Conservation (phyloP, 2,888 invertebrate genomes). For the Camptogramma bilineatum region DNA sequence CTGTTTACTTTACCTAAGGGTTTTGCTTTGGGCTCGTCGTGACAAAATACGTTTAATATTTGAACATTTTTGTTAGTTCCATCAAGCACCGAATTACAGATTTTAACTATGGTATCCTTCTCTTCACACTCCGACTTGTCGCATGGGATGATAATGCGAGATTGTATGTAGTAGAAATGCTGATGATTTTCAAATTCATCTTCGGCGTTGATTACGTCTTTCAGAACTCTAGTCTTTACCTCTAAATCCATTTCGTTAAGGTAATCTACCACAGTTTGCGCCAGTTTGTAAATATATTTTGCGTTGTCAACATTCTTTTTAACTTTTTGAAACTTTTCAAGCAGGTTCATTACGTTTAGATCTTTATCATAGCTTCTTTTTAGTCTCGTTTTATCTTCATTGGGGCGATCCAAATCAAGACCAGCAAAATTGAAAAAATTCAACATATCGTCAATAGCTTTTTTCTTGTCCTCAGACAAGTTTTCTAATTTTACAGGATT, state of each 20-base stretch:
- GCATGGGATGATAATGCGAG: constrained; percentile 62
- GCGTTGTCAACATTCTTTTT: constrained; percentile 64
- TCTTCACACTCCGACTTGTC: constrained; percentile 60
- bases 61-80: constrained; percentile 69
- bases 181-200: constrained; percentile 65
- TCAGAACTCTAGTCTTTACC: constrained; percentile 60
- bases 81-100: constrained; percentile 84
- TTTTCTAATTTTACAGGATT: constrained; percentile 31
- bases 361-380: constrained; percentile 68
- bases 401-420: constrained; percentile 48
- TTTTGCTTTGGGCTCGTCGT: constrained; percentile 59
- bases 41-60: constrained; percentile 81
- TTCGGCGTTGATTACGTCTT: constrained; percentile 65
- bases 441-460: constrained; percentile 75
- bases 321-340: constrained; percentile 61
- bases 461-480: constrained; percentile 69
- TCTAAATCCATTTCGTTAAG: constrained; percentile 67
- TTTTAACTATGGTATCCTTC: constrained; percentile 66
- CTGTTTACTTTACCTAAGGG: constrained; percentile 45
- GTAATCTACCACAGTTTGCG: constrained; percentile 64
- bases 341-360: constrained; percentile 58
- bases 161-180: constrained; percentile 67
- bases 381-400: constrained; percentile 48
- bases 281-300: constrained; percentile 61
- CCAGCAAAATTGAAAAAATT: constrained; percentile 72